phyloP scores from a whole-genome alignment of 2,888 invertebrate species.

The Hemithea aestivaria region DNA sequence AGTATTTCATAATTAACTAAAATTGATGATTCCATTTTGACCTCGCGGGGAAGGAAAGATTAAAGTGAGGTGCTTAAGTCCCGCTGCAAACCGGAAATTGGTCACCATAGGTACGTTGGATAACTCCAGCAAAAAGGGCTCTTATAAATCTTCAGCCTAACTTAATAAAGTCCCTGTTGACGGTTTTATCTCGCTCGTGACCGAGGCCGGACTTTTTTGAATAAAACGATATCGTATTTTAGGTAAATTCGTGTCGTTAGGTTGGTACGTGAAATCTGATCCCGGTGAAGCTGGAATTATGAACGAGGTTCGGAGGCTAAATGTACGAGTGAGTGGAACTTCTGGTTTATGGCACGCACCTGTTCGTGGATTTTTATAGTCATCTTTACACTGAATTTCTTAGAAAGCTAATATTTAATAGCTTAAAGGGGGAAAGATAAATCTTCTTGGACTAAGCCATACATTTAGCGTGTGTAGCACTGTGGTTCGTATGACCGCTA shows the following conservation, averaged over 20 bases:
- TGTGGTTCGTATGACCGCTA: no score
- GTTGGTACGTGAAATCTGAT: slow-evolving; percentile 12
- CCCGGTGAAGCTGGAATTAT: slow-evolving; percentile 12
- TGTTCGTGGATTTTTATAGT: no score
- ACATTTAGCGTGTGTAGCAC: no score
- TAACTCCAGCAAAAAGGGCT: slow-evolving; percentile 64
- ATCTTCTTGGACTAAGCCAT: no score
- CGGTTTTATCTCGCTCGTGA: slow-evolving; percentile 60
- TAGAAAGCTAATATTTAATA: no score
- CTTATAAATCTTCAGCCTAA: slow-evolving; percentile 66
- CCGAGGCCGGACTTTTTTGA: slow-evolving; percentile 51
- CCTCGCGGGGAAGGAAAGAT: not conserved
- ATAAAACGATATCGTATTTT: slow-evolving; percentile 44
- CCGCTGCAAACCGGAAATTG: slow-evolving; percentile 15
- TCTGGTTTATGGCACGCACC: no score
- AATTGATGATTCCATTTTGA: no score
- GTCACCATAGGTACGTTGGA: slow-evolving; percentile 35
- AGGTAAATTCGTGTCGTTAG: slow-evolving; percentile 20
- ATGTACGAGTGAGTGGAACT: no score
- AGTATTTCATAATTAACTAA: no score
- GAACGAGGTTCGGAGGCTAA: not conserved
- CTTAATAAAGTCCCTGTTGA: slow-evolving; percentile 70
- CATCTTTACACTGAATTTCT: no score
- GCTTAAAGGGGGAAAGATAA: no score
- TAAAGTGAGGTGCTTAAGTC: slow-evolving; percentile 3